Percentiles rank a stretch among this genome's conserved stretches.
Conservation (phyloP, 2,797 vertebrate genomes). For the Adelosebastes latens region DNA sequence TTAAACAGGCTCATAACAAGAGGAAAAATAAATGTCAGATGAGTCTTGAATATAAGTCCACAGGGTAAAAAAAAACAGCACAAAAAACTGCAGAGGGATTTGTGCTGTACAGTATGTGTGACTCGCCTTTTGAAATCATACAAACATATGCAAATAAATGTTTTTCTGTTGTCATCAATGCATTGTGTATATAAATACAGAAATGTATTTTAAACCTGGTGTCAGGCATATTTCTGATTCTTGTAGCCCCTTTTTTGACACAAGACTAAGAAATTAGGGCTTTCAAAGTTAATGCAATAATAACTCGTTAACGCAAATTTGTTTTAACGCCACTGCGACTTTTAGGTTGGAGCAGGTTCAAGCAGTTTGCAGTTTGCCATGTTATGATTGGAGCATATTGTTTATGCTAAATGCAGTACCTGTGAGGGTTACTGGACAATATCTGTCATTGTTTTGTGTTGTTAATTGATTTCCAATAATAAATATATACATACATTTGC, state of each 20-base stretch:
- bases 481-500: no score
- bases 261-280: no score
- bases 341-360: no score
- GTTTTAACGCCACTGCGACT: no score
- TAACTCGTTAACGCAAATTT: no score
- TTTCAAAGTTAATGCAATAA: no score
- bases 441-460: no score
- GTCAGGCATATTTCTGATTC: background rate
- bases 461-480: no score
- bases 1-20: slow-evolving; percentile 27
- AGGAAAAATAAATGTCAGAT: slow-evolving; percentile 35
- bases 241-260: background rate
- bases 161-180: background rate
- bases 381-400: no score
- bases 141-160: slow-evolving; percentile 37
- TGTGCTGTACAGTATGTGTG: background rate
- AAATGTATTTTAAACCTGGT: background rate
- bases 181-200: background rate
- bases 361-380: no score
- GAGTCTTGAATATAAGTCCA: slow-evolving; percentile 6
- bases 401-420: no score
- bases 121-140: slow-evolving; percentile 28
- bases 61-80: background rate
- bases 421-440: no score
- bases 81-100: slow-evolving; percentile 14